Percentiles rank a stretch among this genome's conserved stretches.
These are phyloP conservation scores for Drosophila rhopaloa DNA, from an alignment of 1,140 invertebrate genomes.

Conservation along the genomic window DNA sequence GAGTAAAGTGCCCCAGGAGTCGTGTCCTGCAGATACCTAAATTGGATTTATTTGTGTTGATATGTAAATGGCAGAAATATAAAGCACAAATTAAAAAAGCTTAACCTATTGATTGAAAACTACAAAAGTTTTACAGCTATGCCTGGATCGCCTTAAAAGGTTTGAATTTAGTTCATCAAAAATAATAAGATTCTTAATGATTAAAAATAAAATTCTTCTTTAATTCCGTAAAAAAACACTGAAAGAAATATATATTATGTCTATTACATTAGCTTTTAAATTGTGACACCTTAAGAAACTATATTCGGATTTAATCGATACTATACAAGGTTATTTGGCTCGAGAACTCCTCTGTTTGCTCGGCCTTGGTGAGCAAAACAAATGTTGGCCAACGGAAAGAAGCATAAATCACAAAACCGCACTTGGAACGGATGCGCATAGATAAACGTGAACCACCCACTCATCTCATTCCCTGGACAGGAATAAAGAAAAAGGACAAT, in stretches of 20 bases:
- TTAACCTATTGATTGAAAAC: not conserved
- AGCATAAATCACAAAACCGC: constrained; percentile 76
- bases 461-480: constrained; percentile 31
- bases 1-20: constrained; percentile 14
- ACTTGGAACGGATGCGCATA: constrained; percentile 68
- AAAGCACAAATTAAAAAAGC: too few species aligned
- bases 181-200: too few species aligned
- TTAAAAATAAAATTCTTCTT: too few species aligned
- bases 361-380: constrained; percentile 55
- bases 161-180: too few species aligned
- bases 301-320: too few species aligned
- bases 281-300: too few species aligned
- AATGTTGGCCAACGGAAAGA: constrained; percentile 71
- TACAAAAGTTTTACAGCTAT: not conserved
- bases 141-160: not conserved
- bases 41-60: not conserved
- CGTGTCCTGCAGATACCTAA: constrained; percentile 29
- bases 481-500: constrained; percentile 72
- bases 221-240: too few species aligned
- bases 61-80: not conserved
- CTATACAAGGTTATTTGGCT: not conserved
- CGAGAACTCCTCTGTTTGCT: constrained; percentile 23
- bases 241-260: too few species aligned
- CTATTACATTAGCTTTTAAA: too few species aligned
- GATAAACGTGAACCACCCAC: constrained; percentile 45